These are phyloP conservation scores for Stichopus chloronotus DNA, from an alignment of 35 echinoderm and acorn worm species.

Conservation along the genomic window DNA sequence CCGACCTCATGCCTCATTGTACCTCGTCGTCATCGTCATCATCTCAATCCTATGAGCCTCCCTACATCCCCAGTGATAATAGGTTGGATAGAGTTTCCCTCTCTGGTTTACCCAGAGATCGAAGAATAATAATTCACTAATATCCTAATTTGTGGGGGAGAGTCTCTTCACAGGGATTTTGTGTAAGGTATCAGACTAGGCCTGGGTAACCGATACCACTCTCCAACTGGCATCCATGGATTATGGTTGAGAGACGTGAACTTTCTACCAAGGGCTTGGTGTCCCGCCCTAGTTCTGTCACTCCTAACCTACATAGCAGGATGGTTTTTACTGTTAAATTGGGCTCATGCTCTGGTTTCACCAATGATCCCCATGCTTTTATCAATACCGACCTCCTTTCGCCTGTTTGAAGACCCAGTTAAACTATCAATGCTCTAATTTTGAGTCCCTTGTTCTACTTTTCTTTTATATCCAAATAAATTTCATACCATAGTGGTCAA, in stretches of 20 bases:
- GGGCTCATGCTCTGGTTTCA: constrained; percentile 57
- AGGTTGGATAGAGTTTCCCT: constrained; percentile 39
- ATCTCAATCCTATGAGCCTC: neutral
- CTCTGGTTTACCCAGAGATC: constrained; percentile 32
- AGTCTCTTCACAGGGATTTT: constrained; percentile 44
- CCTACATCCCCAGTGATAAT: constrained; percentile 47
- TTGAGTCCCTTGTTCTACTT: constrained; percentile 51
- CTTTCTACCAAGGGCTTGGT: constrained; percentile 43
- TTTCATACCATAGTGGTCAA: constrained; percentile 53
- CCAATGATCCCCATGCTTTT: constrained; percentile 53
- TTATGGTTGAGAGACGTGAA: constrained; percentile 30
- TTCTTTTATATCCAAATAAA: constrained; percentile 53
- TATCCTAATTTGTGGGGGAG: constrained; percentile 59
- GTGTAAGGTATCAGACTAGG: constrained; percentile 44
- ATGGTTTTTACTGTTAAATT: constrained; percentile 46
- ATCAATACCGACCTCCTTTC: constrained; percentile 55
- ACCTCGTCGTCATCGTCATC: neutral
- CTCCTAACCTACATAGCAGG: constrained; percentile 53
- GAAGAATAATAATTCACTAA: constrained; percentile 59
- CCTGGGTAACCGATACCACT: constrained; percentile 53
- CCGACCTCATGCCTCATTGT: neutral
- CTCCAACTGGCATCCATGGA: constrained; percentile 40
- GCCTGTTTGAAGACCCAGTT: constrained; percentile 57
- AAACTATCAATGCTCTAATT: constrained; percentile 56
- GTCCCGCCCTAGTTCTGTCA: constrained; percentile 65